Conservation (phyloP, 1,140 invertebrate genomes). For the Coelopa frigida region DNA sequence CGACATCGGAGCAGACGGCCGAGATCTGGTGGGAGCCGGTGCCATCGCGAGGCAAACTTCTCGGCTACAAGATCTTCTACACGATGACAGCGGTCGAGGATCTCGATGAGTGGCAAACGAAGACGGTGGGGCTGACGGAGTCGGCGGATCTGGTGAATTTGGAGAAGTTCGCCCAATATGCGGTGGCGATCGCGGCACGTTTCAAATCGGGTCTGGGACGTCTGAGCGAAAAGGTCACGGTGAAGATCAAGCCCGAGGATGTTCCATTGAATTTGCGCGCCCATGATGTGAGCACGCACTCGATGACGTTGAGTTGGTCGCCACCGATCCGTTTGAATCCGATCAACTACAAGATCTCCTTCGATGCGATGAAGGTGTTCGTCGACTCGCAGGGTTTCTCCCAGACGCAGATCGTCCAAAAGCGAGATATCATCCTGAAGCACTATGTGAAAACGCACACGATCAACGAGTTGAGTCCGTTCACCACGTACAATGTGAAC, state of each 20-base stretch:
- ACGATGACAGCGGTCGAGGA: slow-evolving; percentile 89
- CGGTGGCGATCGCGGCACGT: slow-evolving; percentile 81
- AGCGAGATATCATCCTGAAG: slow-evolving; percentile 63
- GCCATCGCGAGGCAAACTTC: slow-evolving; percentile 72
- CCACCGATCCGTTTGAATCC: slow-evolving; percentile 86
- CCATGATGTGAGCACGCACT: slow-evolving; percentile 80
- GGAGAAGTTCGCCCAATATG: slow-evolving; percentile 86
- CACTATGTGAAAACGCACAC: slow-evolving; percentile 61
- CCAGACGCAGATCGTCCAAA: slow-evolving; percentile 74
- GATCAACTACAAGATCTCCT: slow-evolving; percentile 83
- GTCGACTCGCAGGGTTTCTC: slow-evolving; percentile 89
- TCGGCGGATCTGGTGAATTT: slow-evolving; percentile 85
- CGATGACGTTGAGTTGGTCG: slow-evolving; percentile 86
- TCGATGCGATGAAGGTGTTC: slow-evolving; percentile 90
- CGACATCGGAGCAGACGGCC: slow-evolving; percentile 83
- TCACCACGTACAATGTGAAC: slow-evolving; percentile 92
- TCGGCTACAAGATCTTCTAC: slow-evolving; percentile 90
- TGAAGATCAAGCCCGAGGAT: slow-evolving; percentile 85
- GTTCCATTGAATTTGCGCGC: slow-evolving; percentile 81
- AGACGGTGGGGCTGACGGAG: slow-evolving; percentile 75
- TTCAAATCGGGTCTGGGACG: slow-evolving; percentile 66
- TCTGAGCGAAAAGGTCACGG: slow-evolving; percentile 70
- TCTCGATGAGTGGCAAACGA: slow-evolving; percentile 83
- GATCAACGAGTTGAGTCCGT: slow-evolving; percentile 83
- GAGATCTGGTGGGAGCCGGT: slow-evolving; percentile 95